These are phyloP conservation scores for Condylura cristata DNA, from an alignment of 2,113 vertebrate genomes.

Conservation along the genomic window DNA sequence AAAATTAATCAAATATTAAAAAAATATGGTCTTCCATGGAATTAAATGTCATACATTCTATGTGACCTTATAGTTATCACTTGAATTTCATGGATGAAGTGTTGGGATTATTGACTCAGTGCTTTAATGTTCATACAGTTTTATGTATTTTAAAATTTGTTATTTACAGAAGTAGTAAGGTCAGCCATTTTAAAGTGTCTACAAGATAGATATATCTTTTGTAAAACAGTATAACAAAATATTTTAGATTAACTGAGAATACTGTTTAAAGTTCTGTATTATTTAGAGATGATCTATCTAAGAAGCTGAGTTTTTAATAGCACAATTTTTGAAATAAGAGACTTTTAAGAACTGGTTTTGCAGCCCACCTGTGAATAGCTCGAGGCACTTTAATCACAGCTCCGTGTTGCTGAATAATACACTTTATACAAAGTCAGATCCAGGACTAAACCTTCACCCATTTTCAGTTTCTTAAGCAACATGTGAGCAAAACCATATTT, in stretches of 20 bases:
- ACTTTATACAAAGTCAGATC: conserved; percentile 39
- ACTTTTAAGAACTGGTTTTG: not conserved
- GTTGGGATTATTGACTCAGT: not conserved
- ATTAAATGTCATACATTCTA: no score
- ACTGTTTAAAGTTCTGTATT: not conserved
- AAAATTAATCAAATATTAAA: no score
- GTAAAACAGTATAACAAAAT: conserved; percentile 3
- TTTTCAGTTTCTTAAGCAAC: conserved; percentile 68
- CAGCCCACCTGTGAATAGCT: not conserved
- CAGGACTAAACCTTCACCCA: not conserved
- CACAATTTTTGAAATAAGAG: not conserved
- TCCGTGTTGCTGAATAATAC: conserved; percentile 17
- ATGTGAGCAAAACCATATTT: conserved; percentile 56
- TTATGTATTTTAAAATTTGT: conserved; percentile 23
- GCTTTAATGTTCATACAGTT: not conserved
- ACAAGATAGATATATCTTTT: not conserved
- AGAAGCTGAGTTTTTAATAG: conserved; percentile 27
- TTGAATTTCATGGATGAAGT: not conserved
- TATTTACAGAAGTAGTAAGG: conserved; percentile 11
- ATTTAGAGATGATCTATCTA: not conserved
- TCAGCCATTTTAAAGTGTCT: conserved; percentile 20
- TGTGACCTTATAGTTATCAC: no score
- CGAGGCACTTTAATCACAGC: not conserved
- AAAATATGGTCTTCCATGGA: no score
- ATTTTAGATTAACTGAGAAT: not conserved